These are phyloP conservation scores for Barnardius zonarius DNA, from an alignment of 2,113 vertebrate genomes.

Conservation along the genomic window DNA sequence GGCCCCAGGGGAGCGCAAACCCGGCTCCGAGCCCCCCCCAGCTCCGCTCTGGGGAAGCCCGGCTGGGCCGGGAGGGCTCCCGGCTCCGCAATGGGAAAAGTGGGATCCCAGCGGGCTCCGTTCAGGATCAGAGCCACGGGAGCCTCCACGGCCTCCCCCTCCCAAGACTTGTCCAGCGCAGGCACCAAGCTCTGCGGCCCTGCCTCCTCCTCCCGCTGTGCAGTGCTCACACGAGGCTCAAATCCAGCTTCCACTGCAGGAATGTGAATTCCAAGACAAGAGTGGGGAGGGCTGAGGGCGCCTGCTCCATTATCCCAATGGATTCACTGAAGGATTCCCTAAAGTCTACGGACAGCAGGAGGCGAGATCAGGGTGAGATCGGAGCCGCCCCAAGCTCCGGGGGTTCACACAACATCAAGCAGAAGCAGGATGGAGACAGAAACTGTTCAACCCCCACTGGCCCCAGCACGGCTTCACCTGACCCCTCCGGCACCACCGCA, in stretches of 20 bases:
- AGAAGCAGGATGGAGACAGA: not conserved
- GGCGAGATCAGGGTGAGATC: accelerated
- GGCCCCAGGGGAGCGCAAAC: too few relatives aligned
- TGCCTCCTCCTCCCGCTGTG: not conserved
- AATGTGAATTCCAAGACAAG: not conserved
- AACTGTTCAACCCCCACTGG: accelerated
- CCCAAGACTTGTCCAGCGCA: not conserved
- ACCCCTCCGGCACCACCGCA: not conserved
- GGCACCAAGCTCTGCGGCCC: too few relatives aligned
- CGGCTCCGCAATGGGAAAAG: not conserved
- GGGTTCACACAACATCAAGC: not conserved
- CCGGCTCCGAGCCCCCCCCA: too few relatives aligned
- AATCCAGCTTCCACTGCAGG: accelerated
- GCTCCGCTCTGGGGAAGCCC: not conserved
- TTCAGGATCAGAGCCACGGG: not conserved
- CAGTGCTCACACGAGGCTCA: accelerated
- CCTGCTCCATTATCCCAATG: accelerated
- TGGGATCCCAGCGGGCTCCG: accelerated
- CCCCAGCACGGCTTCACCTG: not conserved
- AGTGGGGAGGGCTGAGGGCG: not conserved
- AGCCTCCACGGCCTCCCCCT: accelerated
- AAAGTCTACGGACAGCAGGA: accelerated
- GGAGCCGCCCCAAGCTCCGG: not conserved
- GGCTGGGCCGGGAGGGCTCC: not conserved
- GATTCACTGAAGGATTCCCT: not conserved